Conservation (phyloP, 2,888 invertebrate genomes). For the Drosophila formosana region DNA sequence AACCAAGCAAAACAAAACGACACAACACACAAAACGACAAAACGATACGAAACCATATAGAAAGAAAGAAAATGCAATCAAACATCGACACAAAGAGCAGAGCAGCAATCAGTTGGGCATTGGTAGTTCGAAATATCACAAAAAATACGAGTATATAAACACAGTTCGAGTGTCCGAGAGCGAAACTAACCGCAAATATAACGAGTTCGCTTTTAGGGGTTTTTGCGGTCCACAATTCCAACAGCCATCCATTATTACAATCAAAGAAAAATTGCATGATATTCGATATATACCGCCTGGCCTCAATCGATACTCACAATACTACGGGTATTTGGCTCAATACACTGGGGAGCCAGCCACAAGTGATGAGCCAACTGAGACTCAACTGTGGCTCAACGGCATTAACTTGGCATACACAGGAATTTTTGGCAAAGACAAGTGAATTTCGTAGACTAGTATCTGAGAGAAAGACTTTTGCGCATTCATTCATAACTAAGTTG, state of each 20-base stretch:
- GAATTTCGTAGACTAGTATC: slow-evolving; percentile 9
- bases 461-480: slow-evolving; percentile 12
- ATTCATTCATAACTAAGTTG: slow-evolving; percentile 35
- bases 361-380: slow-evolving; percentile 37
- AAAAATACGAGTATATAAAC: slow-evolving; percentile 2
- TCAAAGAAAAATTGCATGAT: slow-evolving; percentile 59
- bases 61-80: slow-evolving; percentile 48
- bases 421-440: slow-evolving; percentile 15
- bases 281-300: slow-evolving; percentile 15
- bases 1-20: slow-evolving; percentile 23
- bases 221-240: slow-evolving; percentile 6
- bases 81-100: slow-evolving; percentile 22
- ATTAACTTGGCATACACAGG: slow-evolving; percentile 29
- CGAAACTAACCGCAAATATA: slow-evolving; percentile 28
- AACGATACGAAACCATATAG: not conserved
- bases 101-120: slow-evolving; percentile 45
- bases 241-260: slow-evolving; percentile 28
- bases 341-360: slow-evolving; percentile 9
- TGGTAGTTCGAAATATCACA: slow-evolving; percentile 17
- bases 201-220: slow-evolving; percentile 15
- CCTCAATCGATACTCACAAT: slow-evolving; percentile 7
- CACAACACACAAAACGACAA: slow-evolving; percentile 4
- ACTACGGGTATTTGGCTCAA: not conserved
- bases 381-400: slow-evolving; percentile 19
- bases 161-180: not conserved